Conservation (phyloP, 2,113 vertebrate species). For the Chloropsis hardwickii region DNA sequence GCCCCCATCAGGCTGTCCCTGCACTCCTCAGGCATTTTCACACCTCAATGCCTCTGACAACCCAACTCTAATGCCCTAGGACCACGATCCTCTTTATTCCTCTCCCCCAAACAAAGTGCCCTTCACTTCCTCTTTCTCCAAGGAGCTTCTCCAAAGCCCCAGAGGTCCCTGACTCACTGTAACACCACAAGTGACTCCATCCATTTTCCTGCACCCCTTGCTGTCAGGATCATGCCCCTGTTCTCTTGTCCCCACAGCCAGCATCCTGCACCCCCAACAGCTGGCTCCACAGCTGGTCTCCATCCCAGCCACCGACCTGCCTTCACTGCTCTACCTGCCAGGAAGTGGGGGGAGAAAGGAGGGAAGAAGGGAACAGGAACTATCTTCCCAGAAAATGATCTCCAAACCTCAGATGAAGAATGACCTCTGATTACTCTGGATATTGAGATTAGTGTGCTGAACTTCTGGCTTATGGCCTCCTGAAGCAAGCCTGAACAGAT, state of each 20-base stretch:
- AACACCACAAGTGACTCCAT: neutral
- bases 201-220: neutral
- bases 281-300: neutral
- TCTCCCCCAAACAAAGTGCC: neutral
- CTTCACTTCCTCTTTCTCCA: neutral
- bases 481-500: neutral
- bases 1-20: neutral
- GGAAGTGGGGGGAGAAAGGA: neutral
- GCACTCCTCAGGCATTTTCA: neutral
- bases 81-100: neutral
- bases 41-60: neutral
- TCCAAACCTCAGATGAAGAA: neutral
- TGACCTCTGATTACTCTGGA: neutral
- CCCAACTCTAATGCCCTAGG: neutral
- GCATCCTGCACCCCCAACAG: neutral
- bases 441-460: neutral
- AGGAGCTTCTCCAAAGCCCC: neutral
- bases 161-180: neutral
- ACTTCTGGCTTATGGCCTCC: neutral
- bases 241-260: neutral
- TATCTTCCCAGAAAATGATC: neutral
- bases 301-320: neutral
- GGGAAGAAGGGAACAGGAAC: neutral
- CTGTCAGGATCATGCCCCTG: neutral
- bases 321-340: neutral